Conservation (phyloP, 2,113 vertebrate genomes). For the Tupaia tana region DNA sequence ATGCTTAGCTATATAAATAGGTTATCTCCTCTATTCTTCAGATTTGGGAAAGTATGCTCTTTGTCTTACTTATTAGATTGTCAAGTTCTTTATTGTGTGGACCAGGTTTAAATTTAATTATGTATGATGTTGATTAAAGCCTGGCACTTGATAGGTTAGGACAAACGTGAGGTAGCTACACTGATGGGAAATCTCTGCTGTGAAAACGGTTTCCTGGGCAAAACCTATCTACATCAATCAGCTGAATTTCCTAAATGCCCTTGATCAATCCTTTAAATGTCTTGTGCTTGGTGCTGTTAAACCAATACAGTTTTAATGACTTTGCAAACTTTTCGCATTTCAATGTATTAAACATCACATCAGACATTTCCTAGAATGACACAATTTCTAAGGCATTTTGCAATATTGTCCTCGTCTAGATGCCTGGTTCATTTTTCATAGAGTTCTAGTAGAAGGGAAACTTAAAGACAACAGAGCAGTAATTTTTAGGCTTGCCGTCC, state of each 20-base stretch:
- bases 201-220: constrained; percentile 18
- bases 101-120: constrained; percentile 74
- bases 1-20: constrained; percentile 45
- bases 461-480: constrained; percentile 11
- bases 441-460: not conserved
- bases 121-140: constrained; percentile 73
- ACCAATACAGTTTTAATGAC: constrained; percentile 46
- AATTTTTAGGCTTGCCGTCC: not conserved
- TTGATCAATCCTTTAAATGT: constrained; percentile 33
- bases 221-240: constrained; percentile 15
- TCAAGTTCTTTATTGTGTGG: constrained; percentile 66
- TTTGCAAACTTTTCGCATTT: constrained; percentile 61
- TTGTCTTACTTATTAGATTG: constrained; percentile 72
- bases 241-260: constrained; percentile 41
- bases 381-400: constrained; percentile 35
- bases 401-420: not conserved
- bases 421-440: constrained; percentile 8
- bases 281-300: constrained; percentile 32
- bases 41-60: constrained; percentile 45
- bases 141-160: constrained; percentile 68
- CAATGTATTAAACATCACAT: not conserved
- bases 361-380: constrained; percentile 48
- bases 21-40: constrained; percentile 55
- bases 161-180: constrained; percentile 8
- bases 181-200: constrained; percentile 1